Conservation (phyloP, 2,797 vertebrate species). For the Pterois miles region DNA sequence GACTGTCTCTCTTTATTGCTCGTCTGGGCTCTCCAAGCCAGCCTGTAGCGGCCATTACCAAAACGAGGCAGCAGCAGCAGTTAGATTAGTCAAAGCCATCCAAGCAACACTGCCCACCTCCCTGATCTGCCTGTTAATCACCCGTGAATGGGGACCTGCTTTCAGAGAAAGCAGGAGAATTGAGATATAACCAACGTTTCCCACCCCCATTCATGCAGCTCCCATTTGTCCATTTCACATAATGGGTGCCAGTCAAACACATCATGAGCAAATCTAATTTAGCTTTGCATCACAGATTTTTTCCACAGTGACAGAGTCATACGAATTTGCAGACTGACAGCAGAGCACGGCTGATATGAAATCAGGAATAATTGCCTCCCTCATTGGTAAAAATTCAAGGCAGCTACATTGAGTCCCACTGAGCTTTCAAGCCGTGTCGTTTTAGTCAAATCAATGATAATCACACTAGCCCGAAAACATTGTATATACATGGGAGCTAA, state of each 20-base stretch:
- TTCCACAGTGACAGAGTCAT: constrained; percentile 47
- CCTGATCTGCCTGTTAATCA: constrained; percentile 69
- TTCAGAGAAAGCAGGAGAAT: constrained; percentile 56
- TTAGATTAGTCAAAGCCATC: constrained; percentile 67
- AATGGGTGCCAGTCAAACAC: constrained; percentile 65
- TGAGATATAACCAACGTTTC: constrained; percentile 54
- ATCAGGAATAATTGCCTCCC: constrained; percentile 59
- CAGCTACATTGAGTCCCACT: constrained; percentile 41
- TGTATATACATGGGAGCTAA: constrained; percentile 43
- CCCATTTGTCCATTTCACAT: constrained; percentile 56
- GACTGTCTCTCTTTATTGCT: constrained; percentile 43
- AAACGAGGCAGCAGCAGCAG: constrained; percentile 57
- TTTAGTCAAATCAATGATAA: constrained; percentile 62
- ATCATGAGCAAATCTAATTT: constrained; percentile 63
- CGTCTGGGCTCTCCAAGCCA: constrained; percentile 50
- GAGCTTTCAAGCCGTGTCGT: constrained; percentile 32
- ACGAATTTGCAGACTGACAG: constrained; percentile 51
- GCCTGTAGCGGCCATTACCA: constrained; percentile 62
- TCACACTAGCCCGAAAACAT: constrained; percentile 47
- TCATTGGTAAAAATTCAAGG: constrained; percentile 39
- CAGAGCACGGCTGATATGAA: constrained; percentile 57
- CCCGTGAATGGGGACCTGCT: constrained; percentile 62
- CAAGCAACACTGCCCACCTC: constrained; percentile 64
- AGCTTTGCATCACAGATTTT: constrained; percentile 54
- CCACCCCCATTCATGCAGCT: constrained; percentile 47